phyloP scores from a whole-genome alignment of 2,888 invertebrate genomes.

The Stenodema calcarata region DNA sequence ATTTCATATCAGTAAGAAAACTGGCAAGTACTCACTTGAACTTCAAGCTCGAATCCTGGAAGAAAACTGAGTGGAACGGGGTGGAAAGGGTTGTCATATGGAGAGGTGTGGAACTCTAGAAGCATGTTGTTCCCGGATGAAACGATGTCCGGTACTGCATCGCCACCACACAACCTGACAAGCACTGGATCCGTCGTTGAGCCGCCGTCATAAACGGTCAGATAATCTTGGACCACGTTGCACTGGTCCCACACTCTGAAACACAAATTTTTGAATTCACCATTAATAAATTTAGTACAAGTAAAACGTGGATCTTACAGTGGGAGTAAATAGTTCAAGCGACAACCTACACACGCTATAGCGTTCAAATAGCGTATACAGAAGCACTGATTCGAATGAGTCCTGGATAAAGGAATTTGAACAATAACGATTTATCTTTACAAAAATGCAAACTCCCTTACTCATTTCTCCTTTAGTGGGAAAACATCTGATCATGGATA shows the following conservation, averaged over 20 bases:
- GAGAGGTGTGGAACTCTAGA: conserved; percentile 80
- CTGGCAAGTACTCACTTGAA: conserved; percentile 76
- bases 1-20: too few relatives aligned
- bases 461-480: too few relatives aligned
- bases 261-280: neutral
- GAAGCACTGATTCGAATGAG: too few relatives aligned
- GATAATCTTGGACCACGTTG: conserved; percentile 80
- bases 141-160: conserved; percentile 80
- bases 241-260: conserved; percentile 81
- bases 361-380: too few relatives aligned
- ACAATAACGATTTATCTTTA: too few relatives aligned
- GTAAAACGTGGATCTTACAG: too few relatives aligned
- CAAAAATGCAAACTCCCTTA: too few relatives aligned
- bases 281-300: too few relatives aligned
- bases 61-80: conserved; percentile 78
- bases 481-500: too few relatives aligned
- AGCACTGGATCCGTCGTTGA: conserved; percentile 71
- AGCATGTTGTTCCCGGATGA: conserved; percentile 80
- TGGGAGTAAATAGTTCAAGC: too few relatives aligned
- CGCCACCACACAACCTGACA: conserved; percentile 81
- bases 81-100: conserved; percentile 82
- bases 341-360: too few relatives aligned
- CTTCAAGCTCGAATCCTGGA: conserved; percentile 82
- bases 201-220: conserved; percentile 81
- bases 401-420: too few relatives aligned